Percentiles rank a stretch among this genome's conserved stretches.
Evolutionary conservation across 64 coral and sea anemone species (phyloP).

Genomic region (Hydrozoanthus tunicans): DNA sequence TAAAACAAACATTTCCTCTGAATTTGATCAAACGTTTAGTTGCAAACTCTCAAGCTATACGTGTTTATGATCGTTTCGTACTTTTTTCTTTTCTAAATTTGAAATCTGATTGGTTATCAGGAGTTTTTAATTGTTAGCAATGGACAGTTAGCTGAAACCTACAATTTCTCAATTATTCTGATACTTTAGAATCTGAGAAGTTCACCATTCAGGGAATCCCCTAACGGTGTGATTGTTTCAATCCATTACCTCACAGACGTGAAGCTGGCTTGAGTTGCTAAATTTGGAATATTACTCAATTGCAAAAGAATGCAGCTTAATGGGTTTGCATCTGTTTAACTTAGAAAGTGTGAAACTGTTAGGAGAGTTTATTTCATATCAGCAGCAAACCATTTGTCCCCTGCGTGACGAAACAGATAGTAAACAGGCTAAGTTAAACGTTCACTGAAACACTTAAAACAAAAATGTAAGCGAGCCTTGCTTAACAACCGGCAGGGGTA

Average conservation of each 20-base stretch:
- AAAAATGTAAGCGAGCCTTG: no score
- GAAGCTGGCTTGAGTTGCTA: constrained; percentile 18
- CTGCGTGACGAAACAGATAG: background rate
- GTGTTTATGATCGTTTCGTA: background rate
- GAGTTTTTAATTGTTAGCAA: background rate
- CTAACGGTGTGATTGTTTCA: constrained; percentile 8
- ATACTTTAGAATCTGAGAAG: background rate
- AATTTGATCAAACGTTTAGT: background rate
- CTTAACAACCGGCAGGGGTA: no score
- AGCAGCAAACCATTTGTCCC: background rate
- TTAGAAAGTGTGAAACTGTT: no score
- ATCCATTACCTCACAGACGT: constrained; percentile 46
- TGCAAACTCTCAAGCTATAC: background rate
- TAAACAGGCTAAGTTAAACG: background rate
- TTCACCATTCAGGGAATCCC: constrained; percentile 46
- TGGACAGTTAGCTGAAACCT: background rate
- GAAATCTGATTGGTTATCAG: background rate
- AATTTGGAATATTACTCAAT: constrained; percentile 54
- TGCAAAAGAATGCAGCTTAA: constrained; percentile 52
- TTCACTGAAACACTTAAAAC: no score
- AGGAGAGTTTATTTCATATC: constrained; percentile 23
- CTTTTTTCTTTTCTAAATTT: background rate
- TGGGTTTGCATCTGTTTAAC: constrained; percentile 49
- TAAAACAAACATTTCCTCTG: background rate
- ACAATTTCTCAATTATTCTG: background rate